Base-by-base conservation (phyloP, 2,113 vertebrate genomes). In the Podarcis raffonei region DNA sequence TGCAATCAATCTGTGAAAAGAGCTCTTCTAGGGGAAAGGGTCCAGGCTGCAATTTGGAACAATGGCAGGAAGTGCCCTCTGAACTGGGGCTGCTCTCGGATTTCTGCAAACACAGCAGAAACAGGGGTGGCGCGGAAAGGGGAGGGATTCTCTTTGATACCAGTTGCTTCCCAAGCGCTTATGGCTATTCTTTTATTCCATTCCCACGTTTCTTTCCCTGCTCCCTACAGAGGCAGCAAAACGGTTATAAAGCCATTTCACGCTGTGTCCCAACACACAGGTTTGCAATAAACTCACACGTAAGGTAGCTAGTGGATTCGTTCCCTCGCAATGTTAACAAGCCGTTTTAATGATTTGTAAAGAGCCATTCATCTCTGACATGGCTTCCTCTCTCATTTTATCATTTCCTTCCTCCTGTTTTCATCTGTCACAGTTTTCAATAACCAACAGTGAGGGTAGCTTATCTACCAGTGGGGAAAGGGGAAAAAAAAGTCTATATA, bases 21-120 rank as follows among this genome's bases (percentile, higher is more conserved):
- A 93, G 87, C 83, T 81, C 92, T 88, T 85, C 69, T 59, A 84
- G 93, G 80, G 84, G 37, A 93, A 95, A 94, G 88, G 48, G 84
- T 62, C 15, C 23, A 89, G 66, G 13, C 59, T 32, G 74, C 89
- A 87, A 94, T 94, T 93, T 93, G 91, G 79, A 81, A 93, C 94
- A 92, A 87, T 79, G 22, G 86, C 83, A 93, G 92, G 94, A 95
- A 93, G 81, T 76, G 25, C 82, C 87, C 66, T 90, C 11, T 76
- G 71, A 92, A 81, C 83, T 95, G 90, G 86, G 90, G 84, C 77
- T 90, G 85, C 87, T 92, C 39, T 68, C 77, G 78, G 80, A 65
- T 87, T 94, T 94, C 42, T 95, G 92, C 93, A 93, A 90, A 53
- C 37, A 30, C 32, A 93, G 92, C 81, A 84, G 53, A 89, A 92